phyloP scores from a whole-genome alignment of 1,140 invertebrate genomes.

The Ceratina japonica region DNA sequence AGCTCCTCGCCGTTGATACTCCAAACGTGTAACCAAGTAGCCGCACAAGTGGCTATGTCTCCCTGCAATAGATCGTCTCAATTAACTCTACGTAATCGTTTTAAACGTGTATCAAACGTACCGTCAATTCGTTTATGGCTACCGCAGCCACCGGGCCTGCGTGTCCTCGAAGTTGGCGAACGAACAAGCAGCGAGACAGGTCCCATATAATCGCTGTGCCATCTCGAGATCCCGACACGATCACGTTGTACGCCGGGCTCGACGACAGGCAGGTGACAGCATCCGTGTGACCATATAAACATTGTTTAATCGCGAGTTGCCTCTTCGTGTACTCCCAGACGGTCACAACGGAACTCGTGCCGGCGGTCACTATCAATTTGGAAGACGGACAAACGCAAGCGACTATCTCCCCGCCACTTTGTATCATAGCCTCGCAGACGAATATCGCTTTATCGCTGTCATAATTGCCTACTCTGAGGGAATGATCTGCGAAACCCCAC shows the following conservation, averaged over 20 bases:
- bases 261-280: constrained; percentile 95
- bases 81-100: not conserved
- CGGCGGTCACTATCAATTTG: constrained; percentile 96
- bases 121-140: constrained; percentile 97
- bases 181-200: constrained; percentile 93
- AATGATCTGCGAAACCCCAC: constrained; percentile 99
- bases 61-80: constrained; percentile 81
- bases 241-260: constrained; percentile 95
- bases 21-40: constrained; percentile 98
- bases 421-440: constrained; percentile 94
- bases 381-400: constrained; percentile 95
- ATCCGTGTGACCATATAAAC: constrained; percentile 96
- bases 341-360: constrained; percentile 96
- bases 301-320: constrained; percentile 89
- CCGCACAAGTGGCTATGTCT: constrained; percentile 98
- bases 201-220: constrained; percentile 98
- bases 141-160: constrained; percentile 96
- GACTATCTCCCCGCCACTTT: constrained; percentile 95
- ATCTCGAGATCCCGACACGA: constrained; percentile 96
- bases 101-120: constrained; percentile 64
- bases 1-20: constrained; percentile 96
- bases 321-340: constrained; percentile 93
- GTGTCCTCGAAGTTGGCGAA: constrained; percentile 90
- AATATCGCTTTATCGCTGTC: constrained; percentile 97
- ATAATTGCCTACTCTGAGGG: constrained; percentile 95